A percentile compares a stretch with the other conserved stretches of the same genome.
phyloP scores from a whole-genome alignment of 2,113 vertebrate genomes.

The Tachysurus vachellii region DNA sequence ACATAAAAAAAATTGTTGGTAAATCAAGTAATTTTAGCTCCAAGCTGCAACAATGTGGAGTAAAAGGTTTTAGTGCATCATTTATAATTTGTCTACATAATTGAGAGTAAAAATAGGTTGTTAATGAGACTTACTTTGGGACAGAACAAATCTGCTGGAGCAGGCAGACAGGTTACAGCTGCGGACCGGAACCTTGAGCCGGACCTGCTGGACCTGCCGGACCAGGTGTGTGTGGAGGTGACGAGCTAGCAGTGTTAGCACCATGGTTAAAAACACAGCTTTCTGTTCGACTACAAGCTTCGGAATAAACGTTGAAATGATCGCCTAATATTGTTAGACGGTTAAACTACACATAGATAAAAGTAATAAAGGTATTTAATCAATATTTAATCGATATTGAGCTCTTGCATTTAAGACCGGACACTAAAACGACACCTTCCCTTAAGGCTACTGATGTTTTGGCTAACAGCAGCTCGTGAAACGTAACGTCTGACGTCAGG shows the following conservation, averaged over 20 bases:
- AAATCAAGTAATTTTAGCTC: too few species aligned
- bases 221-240: conserved; percentile 61
- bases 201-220: background rate
- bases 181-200: conserved; percentile 61
- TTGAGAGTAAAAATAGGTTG: too few species aligned
- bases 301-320: background rate
- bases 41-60: too few species aligned
- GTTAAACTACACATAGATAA: background rate
- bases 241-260: conserved; percentile 61
- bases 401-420: background rate
- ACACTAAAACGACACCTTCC: too few species aligned
- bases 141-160: conserved; percentile 81
- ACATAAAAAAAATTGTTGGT: background rate
- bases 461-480: background rate
- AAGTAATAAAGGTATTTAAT: background rate
- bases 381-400: background rate
- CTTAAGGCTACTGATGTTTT: background rate
- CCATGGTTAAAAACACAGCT: conserved; percentile 56
- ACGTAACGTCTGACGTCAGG: background rate
- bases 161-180: conserved; percentile 80
- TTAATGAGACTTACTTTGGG: conserved; percentile 72
- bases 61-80: too few species aligned
- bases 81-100: too few species aligned
- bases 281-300: background rate
- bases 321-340: accelerated